Evolutionary conservation across 1,140 invertebrate species (phyloP), one percentile per base, ranked within the genome.

Genomic region (Contarinia nasturtii): DNA sequence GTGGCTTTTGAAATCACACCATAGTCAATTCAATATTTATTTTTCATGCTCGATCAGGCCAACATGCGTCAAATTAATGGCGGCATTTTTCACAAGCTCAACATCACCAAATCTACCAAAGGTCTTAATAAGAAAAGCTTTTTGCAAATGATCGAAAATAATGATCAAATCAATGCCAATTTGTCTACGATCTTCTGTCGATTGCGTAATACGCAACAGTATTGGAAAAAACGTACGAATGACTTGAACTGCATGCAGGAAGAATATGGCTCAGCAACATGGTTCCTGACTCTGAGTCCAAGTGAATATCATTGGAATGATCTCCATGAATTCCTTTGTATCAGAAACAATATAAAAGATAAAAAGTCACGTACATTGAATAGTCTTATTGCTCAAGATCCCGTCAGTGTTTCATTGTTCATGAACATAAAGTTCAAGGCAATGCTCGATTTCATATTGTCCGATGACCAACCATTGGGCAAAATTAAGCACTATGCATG

Each of bases 211-310:
- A 15, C 37, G 17, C 14, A 40, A 40, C 14, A n/a, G 7, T 40
- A 15, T 18, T 40, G 37, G 37, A 40, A 40, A 7, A 40, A 40
- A 18, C 37, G 4, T 5, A 4, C 7, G 3, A 40, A 40, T 12
- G 17, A 40, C 12, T 5, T 40, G 14, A 40, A 14, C 14, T 40
- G 37, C 17, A 40, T 40, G 37, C 4, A 5, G 3, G 3, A 51
- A 12, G 40, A 65, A 45, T 63, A 63, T 48, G 59, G 60, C 18
- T 53, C 59, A 21, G 57, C 57, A 20, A 63, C 57, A 7, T 65
- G 59, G 55, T 67, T 64, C 55, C 42, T 66, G 2, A 63, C 60
- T 8, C 48, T 64, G 4, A 64, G 60, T 53, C 58, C 60, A 17
- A 52, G 49, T 38, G 60, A 65, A 53, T 63, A 54, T 52, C 45